phyloP scores from a whole-genome alignment of 2,888 invertebrate species.

The Torymus texanus region DNA sequence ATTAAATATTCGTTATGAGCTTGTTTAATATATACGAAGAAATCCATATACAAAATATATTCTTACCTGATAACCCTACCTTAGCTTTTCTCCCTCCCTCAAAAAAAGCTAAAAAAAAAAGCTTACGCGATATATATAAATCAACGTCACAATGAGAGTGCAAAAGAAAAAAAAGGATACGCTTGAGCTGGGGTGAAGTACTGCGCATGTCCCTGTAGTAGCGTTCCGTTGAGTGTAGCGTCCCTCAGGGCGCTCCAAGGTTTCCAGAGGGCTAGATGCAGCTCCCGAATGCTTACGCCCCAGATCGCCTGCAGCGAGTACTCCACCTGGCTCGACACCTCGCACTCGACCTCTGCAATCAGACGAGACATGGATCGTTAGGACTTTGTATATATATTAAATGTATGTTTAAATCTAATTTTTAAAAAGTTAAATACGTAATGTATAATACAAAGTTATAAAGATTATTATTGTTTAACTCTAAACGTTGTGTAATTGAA shows the following conservation, averaged over 20 bases:
- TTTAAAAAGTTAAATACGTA: too few relatives aligned
- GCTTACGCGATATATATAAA: not conserved
- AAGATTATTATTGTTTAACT: too few relatives aligned
- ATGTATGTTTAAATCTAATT: too few relatives aligned
- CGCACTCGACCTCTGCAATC: slow-evolving; percentile 83
- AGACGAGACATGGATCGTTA: not conserved
- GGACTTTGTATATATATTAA: too few relatives aligned
- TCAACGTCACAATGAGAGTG: not conserved
- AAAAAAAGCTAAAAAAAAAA: not conserved
- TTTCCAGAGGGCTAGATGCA: slow-evolving; percentile 86
- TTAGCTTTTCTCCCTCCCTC: too few relatives aligned
- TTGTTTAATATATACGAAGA: too few relatives aligned
- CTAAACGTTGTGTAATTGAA: too few relatives aligned
- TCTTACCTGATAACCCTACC: too few relatives aligned
- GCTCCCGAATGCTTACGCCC: slow-evolving; percentile 86
- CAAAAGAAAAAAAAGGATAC: slow-evolving; percentile 68
- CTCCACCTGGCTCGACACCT: slow-evolving; percentile 84
- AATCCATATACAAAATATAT: too few relatives aligned
- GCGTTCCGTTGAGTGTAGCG: slow-evolving; percentile 79
- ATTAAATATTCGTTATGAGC: too few relatives aligned
- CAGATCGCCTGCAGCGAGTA: slow-evolving; percentile 86
- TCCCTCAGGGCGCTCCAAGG: slow-evolving; percentile 82
- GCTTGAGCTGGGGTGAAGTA: slow-evolving; percentile 72
- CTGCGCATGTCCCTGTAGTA: slow-evolving; percentile 77
- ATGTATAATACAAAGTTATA: too few relatives aligned